Evolutionary conservation across 2,888 invertebrate genomes (phyloP).

Genomic region (Pyrrhosoma nymphula): DNA sequence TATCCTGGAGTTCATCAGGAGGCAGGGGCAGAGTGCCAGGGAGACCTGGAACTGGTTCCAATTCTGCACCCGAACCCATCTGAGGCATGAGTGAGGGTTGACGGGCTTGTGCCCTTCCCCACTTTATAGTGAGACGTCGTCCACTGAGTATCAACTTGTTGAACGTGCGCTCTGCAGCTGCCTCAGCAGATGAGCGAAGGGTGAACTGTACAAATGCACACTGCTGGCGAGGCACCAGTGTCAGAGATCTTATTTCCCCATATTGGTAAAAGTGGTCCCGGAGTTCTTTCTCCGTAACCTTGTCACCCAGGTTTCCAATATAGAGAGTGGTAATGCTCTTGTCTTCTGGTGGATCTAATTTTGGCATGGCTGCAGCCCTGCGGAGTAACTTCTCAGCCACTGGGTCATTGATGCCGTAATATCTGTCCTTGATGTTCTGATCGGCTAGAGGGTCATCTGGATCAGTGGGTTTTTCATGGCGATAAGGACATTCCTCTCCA

Average conservation of each 20-base stretch:
- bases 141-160: conserved; percentile 94
- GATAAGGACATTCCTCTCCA: conserved; percentile 97
- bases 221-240: conserved; percentile 94
- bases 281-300: conserved; percentile 93
- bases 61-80: conserved; percentile 72
- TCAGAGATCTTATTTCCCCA: conserved; percentile 97
- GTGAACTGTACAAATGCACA: conserved; percentile 99
- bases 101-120: conserved; percentile 97
- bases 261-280: conserved; percentile 99
- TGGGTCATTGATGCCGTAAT: conserved; percentile 97
- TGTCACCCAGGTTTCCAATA: conserved; percentile 96
- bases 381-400: conserved; percentile 96
- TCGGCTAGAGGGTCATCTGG: conserved; percentile 97
- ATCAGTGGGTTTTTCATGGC: conserved; percentile 97
- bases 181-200: conserved; percentile 92
- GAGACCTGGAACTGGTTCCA: conserved; percentile 89
- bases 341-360: conserved; percentile 97
- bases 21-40: conserved; percentile 85
- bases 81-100: conserved; percentile 76
- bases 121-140: conserved; percentile 96
- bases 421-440: conserved; percentile 96
- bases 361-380: conserved; percentile 95
- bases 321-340: conserved; percentile 97
- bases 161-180: conserved; percentile 96
- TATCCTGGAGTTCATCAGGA: conserved; percentile 82